Base-by-base conservation (phyloP, 2,113 vertebrate species). In the Psephotus haematonotus region DNA sequence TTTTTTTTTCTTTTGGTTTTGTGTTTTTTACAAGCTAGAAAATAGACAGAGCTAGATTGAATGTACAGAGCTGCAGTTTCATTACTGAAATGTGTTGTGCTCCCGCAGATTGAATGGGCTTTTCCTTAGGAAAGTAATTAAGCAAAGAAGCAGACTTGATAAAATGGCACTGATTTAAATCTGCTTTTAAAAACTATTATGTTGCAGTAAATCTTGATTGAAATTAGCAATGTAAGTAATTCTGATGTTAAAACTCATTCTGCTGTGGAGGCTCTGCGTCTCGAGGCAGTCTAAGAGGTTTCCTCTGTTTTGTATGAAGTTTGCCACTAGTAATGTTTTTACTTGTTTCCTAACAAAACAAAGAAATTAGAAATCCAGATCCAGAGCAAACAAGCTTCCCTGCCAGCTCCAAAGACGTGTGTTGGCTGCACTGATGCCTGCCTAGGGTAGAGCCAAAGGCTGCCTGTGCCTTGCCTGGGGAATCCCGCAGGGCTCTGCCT, bases 91-190 rank as follows among this genome's bases (percentile, higher is more conserved):
- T 62, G 53, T 67, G 31, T 64, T 77, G 19, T 31, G 46, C 53
- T 88, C 17, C 39, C 10, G 9, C 14, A 78, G 68, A 83, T 41
- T 67, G 79, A 94, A 92, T 64, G 60, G 68, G 22, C 35, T 88
- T 96, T 92, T 88, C 74, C 24, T 78, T 70, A 75, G 71, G 33
- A 90, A 90, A 93, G 75, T 81, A 88, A 93, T 94, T 93, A 92
- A 68, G 63, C 49, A 74, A 80, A 1, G 23, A 67, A 94, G 20
- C 50, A 83, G 37, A 35, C 53, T 90, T 39, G 39, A 70, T 78
- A 83, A 88, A 94, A 68, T 22, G 88, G 68, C 33, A 63, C 35
- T 88, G 68, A 75, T 86, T 86, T 92, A 90, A 83, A 70, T 74
- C 16, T 88, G 22, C 63, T 79, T 78, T 90, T 74, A 11, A 41